Percentiles rank a stretch among this genome's conserved stretches.
Conservation (phyloP, 2,888 invertebrate genomes). For the Crossocerus cetratus region DNA sequence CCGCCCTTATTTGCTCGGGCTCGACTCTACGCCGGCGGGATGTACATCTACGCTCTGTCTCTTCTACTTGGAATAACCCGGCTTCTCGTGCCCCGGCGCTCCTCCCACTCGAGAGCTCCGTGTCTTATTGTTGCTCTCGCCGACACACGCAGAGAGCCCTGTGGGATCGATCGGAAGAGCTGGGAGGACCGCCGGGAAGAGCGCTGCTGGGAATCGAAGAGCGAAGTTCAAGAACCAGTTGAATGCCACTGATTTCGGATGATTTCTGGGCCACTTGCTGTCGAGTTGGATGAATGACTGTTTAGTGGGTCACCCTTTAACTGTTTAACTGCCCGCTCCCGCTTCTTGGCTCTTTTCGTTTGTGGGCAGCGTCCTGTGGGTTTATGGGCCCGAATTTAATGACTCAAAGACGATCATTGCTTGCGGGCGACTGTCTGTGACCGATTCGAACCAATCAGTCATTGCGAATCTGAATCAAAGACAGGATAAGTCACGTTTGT, state of each 20-base stretch:
- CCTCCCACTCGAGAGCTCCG: not conserved
- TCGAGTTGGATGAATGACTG: not conserved
- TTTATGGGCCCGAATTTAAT: too few relatives aligned
- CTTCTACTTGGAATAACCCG: too few relatives aligned
- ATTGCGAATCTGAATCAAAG: too few relatives aligned
- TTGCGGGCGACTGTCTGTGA: too few relatives aligned
- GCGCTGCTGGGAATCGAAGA: slow-evolving; percentile 32
- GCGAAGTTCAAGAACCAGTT: slow-evolving; percentile 57
- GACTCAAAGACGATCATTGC: too few relatives aligned
- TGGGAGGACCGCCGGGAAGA: slow-evolving; percentile 43
- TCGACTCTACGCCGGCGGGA: too few relatives aligned
- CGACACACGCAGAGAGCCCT: too few relatives aligned
- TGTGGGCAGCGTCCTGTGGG: not conserved
- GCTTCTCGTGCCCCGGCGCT: not conserved
- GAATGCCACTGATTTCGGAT: slow-evolving; percentile 41
- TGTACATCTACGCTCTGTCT: too few relatives aligned
- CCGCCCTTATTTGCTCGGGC: not conserved
- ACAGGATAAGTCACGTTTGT: not conserved
- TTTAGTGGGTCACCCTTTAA: not conserved
- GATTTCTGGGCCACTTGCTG: not conserved
- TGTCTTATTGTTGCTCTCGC: not conserved
- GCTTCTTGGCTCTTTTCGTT: too few relatives aligned
- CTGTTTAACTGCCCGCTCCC: too few relatives aligned
- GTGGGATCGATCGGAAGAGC: slow-evolving; percentile 39
- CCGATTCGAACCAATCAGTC: too few relatives aligned